Evolutionary conservation across 2,113 vertebrate genomes (phyloP), one percentile per base, ranked within the genome.

Genomic region (Amazona guildingii): DNA sequence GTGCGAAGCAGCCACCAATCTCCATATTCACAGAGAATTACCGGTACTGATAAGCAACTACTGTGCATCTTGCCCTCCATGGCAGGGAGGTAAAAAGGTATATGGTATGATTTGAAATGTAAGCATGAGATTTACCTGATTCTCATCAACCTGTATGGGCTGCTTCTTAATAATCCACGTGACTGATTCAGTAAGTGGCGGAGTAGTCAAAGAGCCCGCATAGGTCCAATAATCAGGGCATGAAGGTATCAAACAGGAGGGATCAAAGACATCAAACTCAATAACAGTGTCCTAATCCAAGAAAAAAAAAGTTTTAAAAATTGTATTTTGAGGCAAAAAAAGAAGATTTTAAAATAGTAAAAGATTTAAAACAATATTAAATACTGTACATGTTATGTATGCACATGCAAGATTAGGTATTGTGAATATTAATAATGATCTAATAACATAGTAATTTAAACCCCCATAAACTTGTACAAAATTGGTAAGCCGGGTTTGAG

Each of bases 111-210:
- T 37, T 1, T 35, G 9, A 28, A 75, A 51, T 0, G 1, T 31
- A 11, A 44, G 49, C 9, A 9, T 11, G 13, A 57, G 91, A 72
- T 64, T 63, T 96, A 99, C 99, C 99, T 99, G 99, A 90, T 99
- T 98, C 33, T 98, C 98, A 96, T 99, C 99, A 73, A 99, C 98
- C 96, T 99, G 99, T 33, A 99, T 98, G 5, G 98, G 98, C 91
- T 99, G 97, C 97, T 99, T 99, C 98, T 99, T 99, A 81, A 99
- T 97, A 69, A 99, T 99, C 99, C 99, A 99, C 2, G 98, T 98
- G 92, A 99, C 99, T 0, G 99, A 98, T 94, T 99, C 99, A 0
- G 99, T 99, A 75, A 99, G 98, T 4, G 99, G 99, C 0, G 99
- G 99, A 2, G 99, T 99, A 39, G 99, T 99, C 95, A 99, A 91